A percentile compares a stretch with the other conserved stretches of the same genome.
phyloP scores from a whole-genome alignment of 2,113 vertebrate genomes.

The Leptosomus discolor region DNA sequence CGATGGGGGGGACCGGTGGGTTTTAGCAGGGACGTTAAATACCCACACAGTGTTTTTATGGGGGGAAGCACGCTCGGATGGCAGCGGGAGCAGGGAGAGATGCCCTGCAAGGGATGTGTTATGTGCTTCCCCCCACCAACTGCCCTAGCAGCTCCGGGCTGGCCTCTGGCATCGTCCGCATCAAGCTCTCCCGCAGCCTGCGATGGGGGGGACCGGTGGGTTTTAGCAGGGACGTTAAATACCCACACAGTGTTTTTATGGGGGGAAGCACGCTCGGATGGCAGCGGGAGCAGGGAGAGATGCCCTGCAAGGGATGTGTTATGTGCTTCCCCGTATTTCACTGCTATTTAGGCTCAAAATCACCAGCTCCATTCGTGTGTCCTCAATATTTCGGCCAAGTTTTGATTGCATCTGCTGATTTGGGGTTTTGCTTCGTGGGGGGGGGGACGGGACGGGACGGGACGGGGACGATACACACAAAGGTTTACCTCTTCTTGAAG shows the following conservation, averaged over 20 bases:
- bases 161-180: fast-evolving
- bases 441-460: too few species aligned
- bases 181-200: slow-evolving; percentile 33
- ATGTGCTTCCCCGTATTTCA: fast-evolving
- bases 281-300: neutral
- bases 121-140: fast-evolving
- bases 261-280: fast-evolving
- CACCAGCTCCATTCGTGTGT: fast-evolving
- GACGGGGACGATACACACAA: too few species aligned
- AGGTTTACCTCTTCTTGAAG: slow-evolving; percentile 73
- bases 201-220: fast-evolving
- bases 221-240: fast-evolving
- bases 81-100: neutral
- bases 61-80: fast-evolving
- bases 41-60: fast-evolving
- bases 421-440: too few species aligned
- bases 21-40: fast-evolving
- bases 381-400: fast-evolving
- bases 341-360: neutral
- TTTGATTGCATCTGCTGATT: fast-evolving
- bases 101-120: too few species aligned
- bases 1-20: fast-evolving
- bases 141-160: neutral
- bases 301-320: too few species aligned
- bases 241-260: fast-evolving